These are phyloP conservation scores for Polylopha cassiicola DNA, from an alignment of 2,888 invertebrate species.

Conservation along the genomic window DNA sequence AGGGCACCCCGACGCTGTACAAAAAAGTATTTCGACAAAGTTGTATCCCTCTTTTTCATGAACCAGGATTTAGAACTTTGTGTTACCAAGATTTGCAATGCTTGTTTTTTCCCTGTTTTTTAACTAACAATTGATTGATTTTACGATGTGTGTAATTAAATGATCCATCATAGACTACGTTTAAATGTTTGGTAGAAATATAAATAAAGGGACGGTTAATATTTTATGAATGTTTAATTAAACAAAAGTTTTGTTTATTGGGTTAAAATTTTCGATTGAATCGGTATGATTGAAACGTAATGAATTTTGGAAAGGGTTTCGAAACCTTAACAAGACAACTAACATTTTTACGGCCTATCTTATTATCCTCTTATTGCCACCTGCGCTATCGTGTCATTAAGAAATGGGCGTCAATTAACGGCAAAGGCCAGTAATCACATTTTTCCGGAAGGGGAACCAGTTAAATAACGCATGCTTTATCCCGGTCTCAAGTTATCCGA, in stretches of 20 bases:
- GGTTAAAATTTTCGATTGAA: background rate
- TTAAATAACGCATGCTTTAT: constrained; percentile 47
- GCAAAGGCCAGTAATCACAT: constrained; percentile 43
- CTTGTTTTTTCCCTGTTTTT: constrained; percentile 39
- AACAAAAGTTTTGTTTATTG: constrained; percentile 5
- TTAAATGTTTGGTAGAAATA: constrained; percentile 10
- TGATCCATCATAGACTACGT: constrained; percentile 25
- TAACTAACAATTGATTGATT: constrained; percentile 60
- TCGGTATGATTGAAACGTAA: no score
- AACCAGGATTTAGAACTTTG: constrained; percentile 51
- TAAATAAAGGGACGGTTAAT: constrained; percentile 7
- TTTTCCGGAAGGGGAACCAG: constrained; percentile 45
- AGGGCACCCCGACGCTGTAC: constrained; percentile 53
- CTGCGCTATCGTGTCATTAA: constrained; percentile 49
- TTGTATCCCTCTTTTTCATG: constrained; percentile 49
- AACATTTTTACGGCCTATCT: constrained; percentile 36
- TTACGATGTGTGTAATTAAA: constrained; percentile 65
- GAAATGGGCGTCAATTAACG: constrained; percentile 53
- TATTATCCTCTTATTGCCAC: constrained; percentile 30
- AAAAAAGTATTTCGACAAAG: constrained; percentile 61
- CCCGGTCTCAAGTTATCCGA: constrained; percentile 48
- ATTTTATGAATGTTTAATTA: constrained; percentile 1
- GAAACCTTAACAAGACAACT: constrained; percentile 34
- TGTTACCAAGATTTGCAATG: constrained; percentile 42
- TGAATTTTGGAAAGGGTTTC: constrained; percentile 8